phyloP scores from a whole-genome alignment of 92 coral and sea anemone genomes.

The Plumapathes pennacea region DNA sequence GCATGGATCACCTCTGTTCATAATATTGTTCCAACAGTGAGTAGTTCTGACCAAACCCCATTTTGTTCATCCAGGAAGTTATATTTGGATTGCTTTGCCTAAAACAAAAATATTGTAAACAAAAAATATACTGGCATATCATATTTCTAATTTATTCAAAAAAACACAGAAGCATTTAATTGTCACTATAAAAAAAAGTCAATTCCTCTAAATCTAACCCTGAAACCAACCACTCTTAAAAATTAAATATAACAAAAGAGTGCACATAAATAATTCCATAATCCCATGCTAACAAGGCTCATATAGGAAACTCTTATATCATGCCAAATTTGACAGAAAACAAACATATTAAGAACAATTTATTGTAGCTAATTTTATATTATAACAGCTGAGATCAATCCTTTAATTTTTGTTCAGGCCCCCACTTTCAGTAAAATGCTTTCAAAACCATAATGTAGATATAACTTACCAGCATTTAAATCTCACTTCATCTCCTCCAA shows the following conservation, averaged over 20 bases:
- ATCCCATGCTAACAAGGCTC: too few relatives aligned
- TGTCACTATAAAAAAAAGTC: background rate
- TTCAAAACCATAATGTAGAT: background rate
- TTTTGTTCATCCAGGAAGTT: constrained; percentile 71
- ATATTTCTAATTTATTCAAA: background rate
- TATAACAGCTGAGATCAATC: too few relatives aligned
- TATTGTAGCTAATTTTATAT: too few relatives aligned
- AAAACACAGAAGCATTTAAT: background rate
- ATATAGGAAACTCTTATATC: too few relatives aligned
- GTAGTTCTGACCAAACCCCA: constrained; percentile 79
- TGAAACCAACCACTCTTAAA: too few relatives aligned
- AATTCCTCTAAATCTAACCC: too few relatives aligned
- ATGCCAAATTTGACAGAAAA: too few relatives aligned
- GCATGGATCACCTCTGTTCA: constrained; percentile 68
- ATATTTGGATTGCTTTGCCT: constrained; percentile 84
- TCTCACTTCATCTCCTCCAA: constrained; percentile 96
- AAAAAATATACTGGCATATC: too few relatives aligned
- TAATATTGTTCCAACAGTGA: constrained; percentile 88
- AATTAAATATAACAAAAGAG: too few relatives aligned
- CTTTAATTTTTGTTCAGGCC: too few relatives aligned
- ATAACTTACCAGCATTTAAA: constrained; percentile 67
- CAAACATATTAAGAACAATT: too few relatives aligned
- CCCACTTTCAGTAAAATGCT: background rate
- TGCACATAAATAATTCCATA: too few relatives aligned
- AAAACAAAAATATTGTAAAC: background rate